Conservation (phyloP, 2,113 vertebrate genomes). For the Hippotragus niger region DNA sequence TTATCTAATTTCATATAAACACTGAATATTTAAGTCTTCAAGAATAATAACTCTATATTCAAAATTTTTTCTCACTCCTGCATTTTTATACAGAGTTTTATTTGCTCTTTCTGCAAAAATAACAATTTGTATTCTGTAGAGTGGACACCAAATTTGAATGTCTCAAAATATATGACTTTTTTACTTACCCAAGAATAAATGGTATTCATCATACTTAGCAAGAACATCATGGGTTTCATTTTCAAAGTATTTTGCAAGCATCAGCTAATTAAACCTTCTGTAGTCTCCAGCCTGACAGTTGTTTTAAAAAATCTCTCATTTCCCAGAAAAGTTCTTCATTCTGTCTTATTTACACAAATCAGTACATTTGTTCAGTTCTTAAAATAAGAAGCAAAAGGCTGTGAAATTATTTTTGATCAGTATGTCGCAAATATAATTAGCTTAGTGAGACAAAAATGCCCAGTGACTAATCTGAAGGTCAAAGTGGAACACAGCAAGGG, state of each 20-base stretch:
- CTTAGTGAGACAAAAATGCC: neutral
- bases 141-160: neutral
- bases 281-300: neutral
- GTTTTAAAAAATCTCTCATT: conserved; percentile 47
- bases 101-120: conserved; percentile 18
- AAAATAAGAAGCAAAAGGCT: conserved; percentile 44
- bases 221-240: conserved; percentile 27
- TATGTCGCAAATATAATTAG: neutral
- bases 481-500: neutral
- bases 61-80: neutral
- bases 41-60: neutral
- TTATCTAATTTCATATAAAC: neutral
- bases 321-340: neutral
- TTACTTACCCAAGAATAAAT: conserved; percentile 41
- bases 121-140: conserved; percentile 20
- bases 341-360: conserved; percentile 33
- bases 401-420: conserved; percentile 16
- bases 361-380: conserved; percentile 27
- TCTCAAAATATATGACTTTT: conserved; percentile 53
- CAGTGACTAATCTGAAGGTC: neutral
- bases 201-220: conserved; percentile 13
- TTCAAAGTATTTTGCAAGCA: conserved; percentile 32
- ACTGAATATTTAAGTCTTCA: neutral
- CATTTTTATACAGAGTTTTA: conserved; percentile 10
- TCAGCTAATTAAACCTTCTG: conserved; percentile 29